Evolutionary conservation across 1,140 invertebrate genomes (phyloP), one percentile per base, ranked within the genome.

Genomic region (Oscheius sp.): DNA sequence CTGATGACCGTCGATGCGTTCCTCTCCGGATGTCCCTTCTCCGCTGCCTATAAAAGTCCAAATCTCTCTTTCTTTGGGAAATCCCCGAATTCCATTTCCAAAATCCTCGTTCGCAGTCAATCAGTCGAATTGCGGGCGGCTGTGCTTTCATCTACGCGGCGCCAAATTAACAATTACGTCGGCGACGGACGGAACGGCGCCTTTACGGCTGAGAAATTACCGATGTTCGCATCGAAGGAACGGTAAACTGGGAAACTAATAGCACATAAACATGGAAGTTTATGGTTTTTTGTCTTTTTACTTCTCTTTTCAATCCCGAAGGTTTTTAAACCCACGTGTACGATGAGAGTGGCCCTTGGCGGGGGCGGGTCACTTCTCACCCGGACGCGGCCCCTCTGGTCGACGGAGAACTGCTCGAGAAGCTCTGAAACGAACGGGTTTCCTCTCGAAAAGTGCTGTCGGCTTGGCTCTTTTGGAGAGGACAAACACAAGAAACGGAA

Each of bases 361-460:
- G 69, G 69, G 13, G 59, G 69, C 31, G 58, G 58, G 2, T 42
- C 29, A 26, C 32, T 71, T 36, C 45, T 62, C 28, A 38, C 36
- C 1, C 69, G 58, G 29, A 71, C 58, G 35, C 29, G 38, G 36
- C 69, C 69, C 29, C 59, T 31, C 20, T 52, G 31, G 23, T 71
- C 69, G 31, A 71, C 64, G 7, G 69, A 35, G 26, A 71, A 71
- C 13, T 71, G 59, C 28, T 71, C 69, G 29, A 61, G 46, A 15
- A 64, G 69, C 38, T 71, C 69, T 71, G 69, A 42, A 71, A 68
- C n/a, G n/a, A n/a, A n/a, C n/a, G n/a, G n/a, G n/a, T n/a, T n/a
- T n/a, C n/a, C n/a, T n/a, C n/a, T n/a, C n/a, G n/a, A n/a, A n/a
- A n/a, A n/a, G n/a, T n/a, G n/a, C n/a, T n/a, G n/a, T n/a, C n/a